Evolutionary conservation across 2,797 vertebrate genomes (phyloP).

Genomic region (Phrynocephalus vlangalii): DNA sequence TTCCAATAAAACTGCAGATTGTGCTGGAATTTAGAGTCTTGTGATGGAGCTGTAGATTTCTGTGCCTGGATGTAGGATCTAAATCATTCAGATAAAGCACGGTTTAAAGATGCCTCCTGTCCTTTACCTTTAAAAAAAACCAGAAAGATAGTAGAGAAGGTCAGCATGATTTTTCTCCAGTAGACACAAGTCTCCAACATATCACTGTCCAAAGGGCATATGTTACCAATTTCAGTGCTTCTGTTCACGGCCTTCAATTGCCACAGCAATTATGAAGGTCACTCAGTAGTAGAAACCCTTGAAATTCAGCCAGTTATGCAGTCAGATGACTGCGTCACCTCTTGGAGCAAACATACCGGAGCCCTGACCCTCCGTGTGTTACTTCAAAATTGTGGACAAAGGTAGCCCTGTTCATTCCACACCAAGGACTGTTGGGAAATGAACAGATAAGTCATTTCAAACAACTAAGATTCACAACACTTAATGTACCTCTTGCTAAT

Average conservation of each 20-base stretch:
- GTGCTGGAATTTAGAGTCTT: neutral
- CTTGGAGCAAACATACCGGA: constrained; percentile 21
- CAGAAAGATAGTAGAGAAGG: neutral
- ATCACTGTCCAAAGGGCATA: constrained; percentile 37
- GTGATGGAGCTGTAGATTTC: neutral
- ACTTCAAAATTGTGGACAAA: constrained; percentile 29
- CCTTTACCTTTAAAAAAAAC: neutral
- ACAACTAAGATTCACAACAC: neutral
- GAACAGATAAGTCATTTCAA: constrained; percentile 3
- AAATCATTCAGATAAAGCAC: neutral
- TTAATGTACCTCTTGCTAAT: neutral
- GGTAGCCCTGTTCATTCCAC: constrained; percentile 3
- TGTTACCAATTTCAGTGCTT: constrained; percentile 11
- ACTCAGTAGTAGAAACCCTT: constrained; percentile 24
- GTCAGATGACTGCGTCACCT: constrained; percentile 10
- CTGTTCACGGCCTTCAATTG: constrained; percentile 5
- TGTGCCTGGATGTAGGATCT: neutral
- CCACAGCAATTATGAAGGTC: constrained; percentile 25
- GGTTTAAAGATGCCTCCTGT: neutral
- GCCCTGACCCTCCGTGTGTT: constrained; percentile 11
- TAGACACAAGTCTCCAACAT: constrained; percentile 1
- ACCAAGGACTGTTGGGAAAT: neutral
- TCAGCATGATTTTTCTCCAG: neutral
- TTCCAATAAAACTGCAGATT: neutral
- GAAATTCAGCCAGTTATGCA: constrained; percentile 17